Base-by-base conservation (phyloP, 2,797 vertebrate species). In the Delichon dasypus region DNA sequence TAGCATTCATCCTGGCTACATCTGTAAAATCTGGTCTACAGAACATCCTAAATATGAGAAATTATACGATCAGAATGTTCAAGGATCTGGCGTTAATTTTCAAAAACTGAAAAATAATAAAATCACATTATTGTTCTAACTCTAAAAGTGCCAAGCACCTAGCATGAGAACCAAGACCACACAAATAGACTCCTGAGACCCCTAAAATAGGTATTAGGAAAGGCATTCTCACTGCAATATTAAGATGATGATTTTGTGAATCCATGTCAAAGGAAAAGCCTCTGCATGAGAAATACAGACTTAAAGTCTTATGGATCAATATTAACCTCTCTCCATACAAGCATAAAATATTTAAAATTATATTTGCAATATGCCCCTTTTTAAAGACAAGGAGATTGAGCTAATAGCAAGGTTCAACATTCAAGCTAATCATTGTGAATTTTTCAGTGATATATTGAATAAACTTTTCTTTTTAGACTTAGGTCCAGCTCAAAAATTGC, bases 21-120 rank as follows among this genome's bases (percentile, higher is more conserved):
- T 79, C 73, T 89, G 58, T 77, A 73, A 58, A 62, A 70, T 40
- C 29, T 64, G 40, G 40, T 89, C 58, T 91, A 48, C 29, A 86
- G 71, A 51, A 91, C 3, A 1, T 67, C 76, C 48, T 94, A 89
- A 93, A 91, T 18, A 81, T 81, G 76, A 93, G 44, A 78, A 91
- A 93, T 91, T 81, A 83, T 36, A 70, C 34, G 53, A 78, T 89
- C 66, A 62, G 55, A 78, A 72, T 53, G 20, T 84, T 86, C 84
- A 94, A 93, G n/a, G 47, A 62, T n/a, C n/a, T 85, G 53, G 9
- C 26, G 88, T 55, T 89, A 55, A 62, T 88, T 91, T 96, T 84
- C 26, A n/a, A 44, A 92, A 42, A 34, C 48, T 42, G 32, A 64
- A 90, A 90, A 86, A 40, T 2, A 47, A 18, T 40, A 71, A 90